A percentile compares a stretch with the other conserved stretches of the same genome.
phyloP scores from a whole-genome alignment of 2,797 vertebrate genomes.

The Anableps anableps region DNA sequence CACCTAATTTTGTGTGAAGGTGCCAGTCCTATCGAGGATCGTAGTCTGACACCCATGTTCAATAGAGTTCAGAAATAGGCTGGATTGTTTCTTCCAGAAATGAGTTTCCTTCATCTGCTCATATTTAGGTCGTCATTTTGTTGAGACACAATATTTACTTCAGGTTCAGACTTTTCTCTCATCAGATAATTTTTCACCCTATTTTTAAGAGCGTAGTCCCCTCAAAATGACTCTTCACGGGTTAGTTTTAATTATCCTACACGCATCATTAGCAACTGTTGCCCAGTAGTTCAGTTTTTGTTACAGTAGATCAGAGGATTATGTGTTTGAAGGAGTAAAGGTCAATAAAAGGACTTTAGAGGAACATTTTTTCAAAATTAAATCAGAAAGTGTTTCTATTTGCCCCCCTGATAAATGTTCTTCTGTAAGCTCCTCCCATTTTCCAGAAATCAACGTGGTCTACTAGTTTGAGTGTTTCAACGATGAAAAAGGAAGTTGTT shows the following conservation, averaged over 20 bases:
- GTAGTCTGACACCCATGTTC: too few relatives aligned
- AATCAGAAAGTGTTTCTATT: not conserved
- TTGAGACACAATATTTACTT: not conserved
- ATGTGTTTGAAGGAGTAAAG: not conserved
- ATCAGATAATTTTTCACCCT: not conserved
- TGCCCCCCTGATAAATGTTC: not conserved
- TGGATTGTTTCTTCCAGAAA: too few relatives aligned
- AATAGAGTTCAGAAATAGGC: too few relatives aligned
- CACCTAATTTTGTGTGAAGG: not conserved
- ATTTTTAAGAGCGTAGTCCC: not conserved
- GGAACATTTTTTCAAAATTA: not conserved
- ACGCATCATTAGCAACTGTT: too few relatives aligned
- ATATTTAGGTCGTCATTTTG: not conserved
- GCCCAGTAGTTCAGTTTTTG: not conserved
- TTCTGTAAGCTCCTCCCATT: not conserved
- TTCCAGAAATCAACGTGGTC: not conserved
- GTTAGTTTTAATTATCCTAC: too few relatives aligned
- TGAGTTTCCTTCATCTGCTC: not conserved
- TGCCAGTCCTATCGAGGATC: not conserved
- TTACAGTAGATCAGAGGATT: not conserved
- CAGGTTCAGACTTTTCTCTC: not conserved
- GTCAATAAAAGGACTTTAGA: not conserved
- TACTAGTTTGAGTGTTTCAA: not conserved
- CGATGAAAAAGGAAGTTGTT: too few relatives aligned
- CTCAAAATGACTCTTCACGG: too few relatives aligned